Evolutionary conservation across 1,140 invertebrate genomes (phyloP).

Genomic region (Platyscapa corneri): DNA sequence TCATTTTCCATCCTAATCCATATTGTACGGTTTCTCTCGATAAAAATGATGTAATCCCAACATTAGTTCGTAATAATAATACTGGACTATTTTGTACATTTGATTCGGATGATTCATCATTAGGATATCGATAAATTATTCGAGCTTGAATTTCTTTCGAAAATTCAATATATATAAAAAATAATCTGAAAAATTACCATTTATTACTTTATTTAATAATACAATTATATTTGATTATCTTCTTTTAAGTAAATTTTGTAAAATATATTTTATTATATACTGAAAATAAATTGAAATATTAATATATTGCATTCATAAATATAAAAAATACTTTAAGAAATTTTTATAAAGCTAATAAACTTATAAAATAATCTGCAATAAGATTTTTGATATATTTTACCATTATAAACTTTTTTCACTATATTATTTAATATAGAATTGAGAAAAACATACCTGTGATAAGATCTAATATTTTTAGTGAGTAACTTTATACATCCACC

Average conservation of each 20-base stretch:
- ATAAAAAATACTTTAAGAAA: no score
- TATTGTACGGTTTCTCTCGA: slow-evolving; percentile 56
- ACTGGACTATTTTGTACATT: slow-evolving; percentile 52
- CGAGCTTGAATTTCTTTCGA: slow-evolving; percentile 61
- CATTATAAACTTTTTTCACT: not conserved
- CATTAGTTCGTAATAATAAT: slow-evolving; percentile 62
- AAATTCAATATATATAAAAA: slow-evolving; percentile 64
- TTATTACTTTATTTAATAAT: not conserved
- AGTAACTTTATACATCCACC: slow-evolving; percentile 68
- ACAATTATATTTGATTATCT: not conserved
- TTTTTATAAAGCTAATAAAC: no score
- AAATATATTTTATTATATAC: no score
- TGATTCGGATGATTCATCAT: slow-evolving; percentile 14
- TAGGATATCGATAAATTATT: slow-evolving; percentile 58
- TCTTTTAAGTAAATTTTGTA: no score
- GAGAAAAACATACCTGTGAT: slow-evolving; percentile 64
- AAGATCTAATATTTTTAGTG: slow-evolving; percentile 58
- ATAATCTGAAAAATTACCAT: slow-evolving; percentile 59
- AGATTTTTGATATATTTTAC: no score
- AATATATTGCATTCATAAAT: no score
- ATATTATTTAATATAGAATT: not conserved
- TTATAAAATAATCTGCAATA: no score
- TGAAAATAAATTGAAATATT: no score
- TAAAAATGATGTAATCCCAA: slow-evolving; percentile 56
- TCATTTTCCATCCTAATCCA: slow-evolving; percentile 63